A percentile compares a stretch with the other conserved stretches of the same genome.
phyloP scores from a whole-genome alignment of 35 echinoderm and acorn worm genomes.

The Nesometra sesokonis region DNA sequence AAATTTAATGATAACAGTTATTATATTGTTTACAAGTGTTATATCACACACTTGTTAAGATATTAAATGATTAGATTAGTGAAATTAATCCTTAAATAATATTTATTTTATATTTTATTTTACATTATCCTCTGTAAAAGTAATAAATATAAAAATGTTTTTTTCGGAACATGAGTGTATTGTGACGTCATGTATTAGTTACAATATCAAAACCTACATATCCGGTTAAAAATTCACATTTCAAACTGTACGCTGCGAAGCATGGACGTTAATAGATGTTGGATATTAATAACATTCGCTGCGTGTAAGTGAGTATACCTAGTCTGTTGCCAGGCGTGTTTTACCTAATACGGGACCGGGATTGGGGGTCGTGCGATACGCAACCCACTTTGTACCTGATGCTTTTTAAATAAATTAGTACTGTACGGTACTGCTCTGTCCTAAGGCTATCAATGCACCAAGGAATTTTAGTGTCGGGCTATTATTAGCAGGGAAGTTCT shows the following conservation, averaged over 20 bases:
- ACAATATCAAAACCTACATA: not conserved
- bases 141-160: not conserved
- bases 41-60: not conserved
- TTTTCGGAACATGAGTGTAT: not conserved
- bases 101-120: not conserved
- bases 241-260: not conserved
- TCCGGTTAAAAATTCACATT: not conserved
- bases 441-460: too few relatives aligned
- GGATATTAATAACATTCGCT: not conserved
- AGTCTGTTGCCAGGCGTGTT: too few relatives aligned
- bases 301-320: not conserved
- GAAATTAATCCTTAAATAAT: not conserved
- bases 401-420: too few relatives aligned
- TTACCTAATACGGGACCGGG: too few relatives aligned
- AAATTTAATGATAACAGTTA: not conserved
- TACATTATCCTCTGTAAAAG: too few relatives aligned
- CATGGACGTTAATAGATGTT: not conserved
- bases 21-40: not conserved
- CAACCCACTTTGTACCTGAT: too few relatives aligned
- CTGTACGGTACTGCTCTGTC: too few relatives aligned
- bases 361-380: too few relatives aligned
- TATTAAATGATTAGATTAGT: not conserved
- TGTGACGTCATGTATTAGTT: not conserved
- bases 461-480: too few relatives aligned
- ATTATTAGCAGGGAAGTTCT: not conserved